phyloP scores from a whole-genome alignment of 2,888 invertebrate genomes.

The Choreutis nemorana region DNA sequence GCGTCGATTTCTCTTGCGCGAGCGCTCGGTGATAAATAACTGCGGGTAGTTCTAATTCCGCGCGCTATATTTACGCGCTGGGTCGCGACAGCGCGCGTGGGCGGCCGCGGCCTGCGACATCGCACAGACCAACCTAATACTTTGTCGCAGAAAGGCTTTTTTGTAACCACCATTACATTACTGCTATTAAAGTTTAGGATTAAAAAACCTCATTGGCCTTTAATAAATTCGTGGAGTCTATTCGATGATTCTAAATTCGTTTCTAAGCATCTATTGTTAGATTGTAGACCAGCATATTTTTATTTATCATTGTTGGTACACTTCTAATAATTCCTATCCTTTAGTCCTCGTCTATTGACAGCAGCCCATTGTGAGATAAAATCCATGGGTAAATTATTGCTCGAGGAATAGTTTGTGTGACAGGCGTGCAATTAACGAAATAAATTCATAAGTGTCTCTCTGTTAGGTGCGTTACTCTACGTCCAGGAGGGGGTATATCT shows the following conservation, averaged over 20 bases:
- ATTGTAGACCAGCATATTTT: too few relatives aligned
- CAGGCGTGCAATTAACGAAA: conserved; percentile 27
- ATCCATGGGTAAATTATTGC: conserved; percentile 25
- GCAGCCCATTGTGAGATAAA: too few relatives aligned
- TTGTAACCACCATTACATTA: too few relatives aligned
- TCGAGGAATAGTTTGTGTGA: conserved; percentile 18
- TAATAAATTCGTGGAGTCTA: too few relatives aligned
- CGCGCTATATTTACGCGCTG: conserved; percentile 48
- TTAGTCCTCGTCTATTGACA: too few relatives aligned
- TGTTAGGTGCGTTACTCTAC: conserved; percentile 21
- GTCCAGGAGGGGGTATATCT: conserved; percentile 30
- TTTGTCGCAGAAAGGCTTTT: conserved; percentile 32
- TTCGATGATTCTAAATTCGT: too few relatives aligned
- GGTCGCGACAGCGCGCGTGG: conserved; percentile 31
- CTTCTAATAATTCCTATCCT: too few relatives aligned
- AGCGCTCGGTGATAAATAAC: conserved; percentile 40
- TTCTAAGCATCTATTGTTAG: too few relatives aligned
- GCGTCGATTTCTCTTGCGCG: conserved; percentile 21
- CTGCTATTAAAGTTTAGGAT: too few relatives aligned
- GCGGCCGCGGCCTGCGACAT: conserved; percentile 19
- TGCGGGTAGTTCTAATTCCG: conserved; percentile 56
- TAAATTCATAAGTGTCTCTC: conserved; percentile 20
- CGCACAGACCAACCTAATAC: conserved; percentile 22
- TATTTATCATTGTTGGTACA: too few relatives aligned
- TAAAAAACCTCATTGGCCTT: too few relatives aligned